A percentile compares a stretch with the other conserved stretches of the same genome.
Conservation (phyloP, 1,140 invertebrate species). For the Hypothenemus hampei region DNA sequence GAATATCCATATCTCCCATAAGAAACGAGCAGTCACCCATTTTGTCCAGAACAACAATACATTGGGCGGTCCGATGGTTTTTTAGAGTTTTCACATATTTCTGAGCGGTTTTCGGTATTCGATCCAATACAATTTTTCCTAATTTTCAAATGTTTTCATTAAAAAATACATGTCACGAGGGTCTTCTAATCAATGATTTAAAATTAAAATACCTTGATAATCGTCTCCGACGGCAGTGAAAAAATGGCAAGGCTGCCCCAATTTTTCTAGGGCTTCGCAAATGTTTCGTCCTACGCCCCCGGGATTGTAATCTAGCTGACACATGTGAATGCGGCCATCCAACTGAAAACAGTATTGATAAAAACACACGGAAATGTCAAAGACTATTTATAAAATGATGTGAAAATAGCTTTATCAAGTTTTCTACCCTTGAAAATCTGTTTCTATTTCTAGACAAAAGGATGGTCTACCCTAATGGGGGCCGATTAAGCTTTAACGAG, state of each 20-base stretch:
- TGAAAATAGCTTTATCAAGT: no score
- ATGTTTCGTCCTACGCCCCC: slow-evolving; percentile 91
- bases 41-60: slow-evolving; percentile 65
- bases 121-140: slow-evolving; percentile 20
- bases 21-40: slow-evolving; percentile 72
- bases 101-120: slow-evolving; percentile 16
- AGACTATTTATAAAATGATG: no score
- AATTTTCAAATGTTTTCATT: neutral
- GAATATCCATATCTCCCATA: slow-evolving; percentile 79
- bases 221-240: slow-evolving; percentile 80
- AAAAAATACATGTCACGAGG: neutral
- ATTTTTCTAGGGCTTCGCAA: slow-evolving; percentile 73
- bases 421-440: no score
- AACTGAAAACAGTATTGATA: slow-evolving; percentile 58
- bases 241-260: slow-evolving; percentile 63
- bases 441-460: no score
- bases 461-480: no score
- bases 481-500: no score
- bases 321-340: slow-evolving; percentile 72
- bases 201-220: slow-evolving; percentile 50
- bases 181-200: neutral
- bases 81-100: slow-evolving; percentile 8
- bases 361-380: slow-evolving; percentile 11
- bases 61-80: slow-evolving; percentile 60
- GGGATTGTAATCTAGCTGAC: slow-evolving; percentile 56